Base-by-base conservation (phyloP, 2,113 vertebrate species). In the Speoplatyrhinus poulsoni region DNA sequence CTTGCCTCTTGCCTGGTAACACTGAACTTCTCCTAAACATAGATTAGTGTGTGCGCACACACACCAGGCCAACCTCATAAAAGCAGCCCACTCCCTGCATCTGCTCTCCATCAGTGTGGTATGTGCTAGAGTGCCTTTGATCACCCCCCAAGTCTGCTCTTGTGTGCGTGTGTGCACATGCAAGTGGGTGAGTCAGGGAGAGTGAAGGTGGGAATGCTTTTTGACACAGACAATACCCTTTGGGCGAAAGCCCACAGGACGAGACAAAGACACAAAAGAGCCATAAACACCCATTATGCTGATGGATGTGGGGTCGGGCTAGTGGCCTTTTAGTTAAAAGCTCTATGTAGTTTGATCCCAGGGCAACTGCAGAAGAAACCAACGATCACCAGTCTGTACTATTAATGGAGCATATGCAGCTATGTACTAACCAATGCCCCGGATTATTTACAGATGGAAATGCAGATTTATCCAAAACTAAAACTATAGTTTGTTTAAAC, bases 41-140 rank as follows among this genome's bases (percentile, higher is more conserved):
- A 84, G 70, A 84, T 82, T 81, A 76, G 70, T 77, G 54, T 33
- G 13, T 50, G 61, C 61, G 46, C 62, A 56, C 58, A 69, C 53
- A 73, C 63, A 69, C 82, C 70, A 80, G 75, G 48, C 62, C 80
- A 85, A 76, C 83, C 87, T 79, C 84, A 84, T 77, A 69, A 85
- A 76, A 84, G 78, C 73, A 67, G 73, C 78, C 85, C 77, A 84
- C 85, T 89, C 84, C 85, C 83, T 90, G 88, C 92, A 93, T 92
- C 91, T 92, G 92, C 88, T 92, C 87, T 85, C 79, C 82, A 92
- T 92, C 90, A 93, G 82, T 78, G 88, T 90, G 88, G 89, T 91
- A 91, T 93, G 89, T 89, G 84, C 82, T 57, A 84, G 69, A 85
- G 65, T 85, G 84, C 76, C 88, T 92, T 92, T 93, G 89, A 92